Percentiles rank a stretch among this genome's conserved stretches.
Evolutionary conservation across 2,113 vertebrate species (phyloP).

Genomic region (Columba livia): DNA sequence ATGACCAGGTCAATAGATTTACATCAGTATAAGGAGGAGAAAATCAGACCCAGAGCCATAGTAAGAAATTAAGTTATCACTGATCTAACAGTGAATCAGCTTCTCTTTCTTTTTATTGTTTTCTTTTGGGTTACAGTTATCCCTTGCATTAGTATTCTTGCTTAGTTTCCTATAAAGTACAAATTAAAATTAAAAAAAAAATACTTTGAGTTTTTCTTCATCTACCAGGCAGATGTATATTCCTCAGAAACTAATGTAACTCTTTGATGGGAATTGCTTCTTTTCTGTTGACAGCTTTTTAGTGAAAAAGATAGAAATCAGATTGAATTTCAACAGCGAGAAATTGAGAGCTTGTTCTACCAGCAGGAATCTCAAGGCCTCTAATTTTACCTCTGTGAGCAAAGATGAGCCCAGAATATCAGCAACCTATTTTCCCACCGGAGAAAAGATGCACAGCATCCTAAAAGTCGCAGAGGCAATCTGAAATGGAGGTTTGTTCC

Average conservation of each 20-base stretch:
- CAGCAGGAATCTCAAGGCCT: slow-evolving; percentile 79
- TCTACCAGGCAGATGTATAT: slow-evolving; percentile 47
- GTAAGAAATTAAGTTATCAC: neutral
- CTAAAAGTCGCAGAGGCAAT: slow-evolving; percentile 33
- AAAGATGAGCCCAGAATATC: slow-evolving; percentile 75
- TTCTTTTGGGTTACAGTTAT: slow-evolving; percentile 24
- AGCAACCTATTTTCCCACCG: slow-evolving; percentile 69
- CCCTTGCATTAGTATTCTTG: slow-evolving; percentile 41
- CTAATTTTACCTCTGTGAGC: slow-evolving; percentile 78
- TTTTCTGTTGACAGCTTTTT: slow-evolving; percentile 83
- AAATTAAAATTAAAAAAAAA: slow-evolving; percentile 66
- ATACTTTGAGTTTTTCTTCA: slow-evolving; percentile 47
- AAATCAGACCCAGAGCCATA: neutral
- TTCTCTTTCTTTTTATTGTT: neutral
- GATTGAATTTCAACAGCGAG: slow-evolving; percentile 82
- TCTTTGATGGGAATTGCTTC: slow-evolving; percentile 77
- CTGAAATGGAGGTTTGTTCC: neutral
- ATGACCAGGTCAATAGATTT: neutral
- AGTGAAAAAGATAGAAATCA: slow-evolving; percentile 85
- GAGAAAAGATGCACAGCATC: slow-evolving; percentile 15
- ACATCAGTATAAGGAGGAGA: neutral
- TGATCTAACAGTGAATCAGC: neutral
- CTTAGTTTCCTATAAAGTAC: slow-evolving; percentile 62
- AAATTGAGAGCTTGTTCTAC: slow-evolving; percentile 81
- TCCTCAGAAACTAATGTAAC: slow-evolving; percentile 69